Evolutionary conservation across 2,888 invertebrate genomes (phyloP).

Genomic region (Cephus pygmeus): DNA sequence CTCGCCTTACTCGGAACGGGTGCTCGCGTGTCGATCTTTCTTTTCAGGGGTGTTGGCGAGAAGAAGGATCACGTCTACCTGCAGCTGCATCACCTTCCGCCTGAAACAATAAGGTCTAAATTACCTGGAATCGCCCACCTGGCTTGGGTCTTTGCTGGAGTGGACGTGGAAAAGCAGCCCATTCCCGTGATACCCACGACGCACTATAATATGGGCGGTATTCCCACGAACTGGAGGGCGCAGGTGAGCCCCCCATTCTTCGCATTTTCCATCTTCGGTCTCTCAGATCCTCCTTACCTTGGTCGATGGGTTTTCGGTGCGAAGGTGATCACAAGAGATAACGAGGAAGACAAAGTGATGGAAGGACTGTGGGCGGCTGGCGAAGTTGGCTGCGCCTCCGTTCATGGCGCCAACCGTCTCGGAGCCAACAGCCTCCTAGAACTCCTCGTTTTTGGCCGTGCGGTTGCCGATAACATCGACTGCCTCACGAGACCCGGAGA

Average conservation of each 20-base stretch:
- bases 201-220: slow-evolving; percentile 99
- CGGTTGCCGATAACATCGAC: slow-evolving; percentile 91
- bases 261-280: too few relatives aligned
- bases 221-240: slow-evolving; percentile 96
- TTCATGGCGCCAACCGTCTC: slow-evolving; percentile 97
- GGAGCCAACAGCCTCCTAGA: slow-evolving; percentile 98
- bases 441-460: slow-evolving; percentile 98
- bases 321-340: slow-evolving; percentile 71
- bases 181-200: slow-evolving; percentile 98
- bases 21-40: background rate
- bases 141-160: slow-evolving; percentile 98
- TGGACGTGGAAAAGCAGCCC: slow-evolving; percentile 96
- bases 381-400: slow-evolving; percentile 93
- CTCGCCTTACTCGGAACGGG: too few relatives aligned
- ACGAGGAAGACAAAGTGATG: slow-evolving; percentile 77
- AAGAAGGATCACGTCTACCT: slow-evolving; percentile 94
- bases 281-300: too few relatives aligned
- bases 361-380: slow-evolving; percentile 95
- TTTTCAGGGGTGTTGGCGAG: slow-evolving; percentile 86
- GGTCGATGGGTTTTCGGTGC: background rate
- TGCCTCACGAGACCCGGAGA: slow-evolving; percentile 88
- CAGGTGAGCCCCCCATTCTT: slow-evolving; percentile 67
- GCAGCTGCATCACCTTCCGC: slow-evolving; percentile 94
- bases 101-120: slow-evolving; percentile 83
- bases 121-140: slow-evolving; percentile 97